Base-by-base conservation (phyloP, 2,797 vertebrate species). In the Coilia nasus region DNA sequence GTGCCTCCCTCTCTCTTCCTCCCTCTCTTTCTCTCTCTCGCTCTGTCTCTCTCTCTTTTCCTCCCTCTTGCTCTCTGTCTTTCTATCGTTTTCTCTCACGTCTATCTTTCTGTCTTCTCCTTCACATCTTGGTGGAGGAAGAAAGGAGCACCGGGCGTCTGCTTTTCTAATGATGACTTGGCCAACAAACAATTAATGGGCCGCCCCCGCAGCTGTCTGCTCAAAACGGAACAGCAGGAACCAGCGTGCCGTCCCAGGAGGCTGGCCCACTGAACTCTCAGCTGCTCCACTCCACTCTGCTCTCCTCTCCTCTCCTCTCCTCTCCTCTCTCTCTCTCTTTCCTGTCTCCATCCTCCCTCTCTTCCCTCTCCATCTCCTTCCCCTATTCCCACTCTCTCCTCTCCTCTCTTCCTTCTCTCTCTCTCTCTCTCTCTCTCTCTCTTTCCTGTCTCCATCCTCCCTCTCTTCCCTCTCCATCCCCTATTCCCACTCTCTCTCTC, bases 171-270 rank as follows among this genome's bases (percentile, higher is more conserved):
- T 93, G 93, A 94, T 87, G 87, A 86, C 91, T 93, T 92, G 92
- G 92, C 90, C 93, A 92, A 92, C 93, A 93, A 95, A 94, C 95
- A 94, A 94, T 94, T 94, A 94, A 94, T 91, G 91, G 89, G 88
- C 88, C 90, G 90, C 90, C 89, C 88, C 89, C 89, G 90, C 88
- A 91, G 92, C 94, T 92, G 89, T 87, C 90, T 89, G 91, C 91
- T 93, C 86, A 93, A 88, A 93, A 92, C 88, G 85, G 91, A 91
- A 92, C 82, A 87, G 88, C 83, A 87, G 89, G 85, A 89, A 88
- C 86, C 83, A 84, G 88, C 64, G 83, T 88, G 82, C 17, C 50
- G 81, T 93, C 89, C 89, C 89, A 89, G 81, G 87, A 80, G 89
- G 90, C 87, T 50, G 86, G 86, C 84, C 87, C 83, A 44, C 81